These are phyloP conservation scores for Otocyon megalotis DNA, from an alignment of 2,113 vertebrate species.

Conservation along the genomic window DNA sequence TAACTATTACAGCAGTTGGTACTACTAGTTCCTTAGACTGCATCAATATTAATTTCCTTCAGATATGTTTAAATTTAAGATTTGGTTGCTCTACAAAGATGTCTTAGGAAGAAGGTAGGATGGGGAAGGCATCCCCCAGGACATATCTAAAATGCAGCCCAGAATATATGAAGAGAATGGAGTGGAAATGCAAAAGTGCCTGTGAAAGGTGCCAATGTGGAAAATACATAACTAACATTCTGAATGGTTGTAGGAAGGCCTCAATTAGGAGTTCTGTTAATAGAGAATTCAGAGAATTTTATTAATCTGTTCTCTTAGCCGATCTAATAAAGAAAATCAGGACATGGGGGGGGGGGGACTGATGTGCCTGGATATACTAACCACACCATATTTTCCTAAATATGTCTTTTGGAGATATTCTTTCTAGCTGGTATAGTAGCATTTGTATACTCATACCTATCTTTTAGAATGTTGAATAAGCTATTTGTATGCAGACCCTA, in stretches of 20 bases:
- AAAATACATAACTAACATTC: neutral
- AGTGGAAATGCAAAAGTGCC: neutral
- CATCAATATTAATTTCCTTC: neutral
- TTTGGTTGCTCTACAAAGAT: conserved; percentile 63
- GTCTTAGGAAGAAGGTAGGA: conserved; percentile 71
- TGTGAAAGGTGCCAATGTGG: conserved; percentile 4
- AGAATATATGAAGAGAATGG: conserved; percentile 64
- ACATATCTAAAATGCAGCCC: conserved; percentile 80
- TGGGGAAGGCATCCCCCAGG: conserved; percentile 76
- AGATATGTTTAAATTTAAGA: neutral
- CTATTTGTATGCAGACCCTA: neutral
- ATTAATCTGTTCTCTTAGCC: conserved; percentile 8
- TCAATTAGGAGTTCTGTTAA: conserved; percentile 38
- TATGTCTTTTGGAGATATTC: neutral
- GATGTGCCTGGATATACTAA: neutral
- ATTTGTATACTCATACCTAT: neutral
- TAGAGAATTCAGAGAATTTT: conserved; percentile 46
- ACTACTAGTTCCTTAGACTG: neutral
- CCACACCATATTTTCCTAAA: neutral
- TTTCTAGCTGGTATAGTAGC: neutral
- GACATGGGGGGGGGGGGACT: neutral
- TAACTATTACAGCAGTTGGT: neutral
- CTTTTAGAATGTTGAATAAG: neutral
- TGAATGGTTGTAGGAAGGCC: neutral
- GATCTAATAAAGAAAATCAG: conserved; percentile 39